A percentile compares a stretch with the other conserved stretches of the same genome.
Evolutionary conservation across 2,797 vertebrate genomes (phyloP).

Genomic region (Synanceia verrucosa): DNA sequence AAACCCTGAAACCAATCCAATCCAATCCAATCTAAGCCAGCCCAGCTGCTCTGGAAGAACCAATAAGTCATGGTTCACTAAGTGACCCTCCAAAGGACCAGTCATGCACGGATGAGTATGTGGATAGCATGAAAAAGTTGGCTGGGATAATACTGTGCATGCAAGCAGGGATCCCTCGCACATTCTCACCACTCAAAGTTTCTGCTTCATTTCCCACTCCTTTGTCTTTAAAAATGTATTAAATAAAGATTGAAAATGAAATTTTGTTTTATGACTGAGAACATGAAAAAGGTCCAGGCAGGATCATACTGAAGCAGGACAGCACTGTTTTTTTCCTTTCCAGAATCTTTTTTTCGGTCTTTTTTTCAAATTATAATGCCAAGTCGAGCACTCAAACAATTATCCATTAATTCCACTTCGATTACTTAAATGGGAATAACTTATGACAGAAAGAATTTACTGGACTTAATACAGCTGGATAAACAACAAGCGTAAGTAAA

Average conservation of each 20-base stretch:
- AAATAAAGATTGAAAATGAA: constrained; percentile 20
- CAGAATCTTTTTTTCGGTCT: constrained; percentile 45
- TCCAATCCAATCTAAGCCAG: constrained; percentile 27
- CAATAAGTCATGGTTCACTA: constrained; percentile 45
- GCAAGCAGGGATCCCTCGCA: constrained; percentile 5
- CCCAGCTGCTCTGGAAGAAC: constrained; percentile 53
- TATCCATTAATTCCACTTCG: constrained; percentile 47
- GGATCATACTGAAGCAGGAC: constrained; percentile 34
- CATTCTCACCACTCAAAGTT: neutral
- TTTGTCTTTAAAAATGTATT: constrained; percentile 27
- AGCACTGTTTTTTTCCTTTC: constrained; percentile 5
- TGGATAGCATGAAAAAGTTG: constrained; percentile 37
- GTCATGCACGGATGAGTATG: constrained; percentile 38
- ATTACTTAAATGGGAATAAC: constrained; percentile 43
- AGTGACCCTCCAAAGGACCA: constrained; percentile 43
- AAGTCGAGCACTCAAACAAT: constrained; percentile 44
- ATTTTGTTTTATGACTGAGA: constrained; percentile 31
- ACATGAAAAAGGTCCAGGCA: constrained; percentile 37
- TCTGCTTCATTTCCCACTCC: neutral
- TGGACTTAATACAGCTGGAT: neutral
- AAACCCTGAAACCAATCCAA: constrained; percentile 33
- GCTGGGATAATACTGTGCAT: constrained; percentile 24
- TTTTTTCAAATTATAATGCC: constrained; percentile 58
- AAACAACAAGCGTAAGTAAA: neutral
- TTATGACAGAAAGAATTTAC: constrained; percentile 22